Evolutionary conservation across 2,113 vertebrate species (phyloP), one percentile per base, ranked within the genome.

Genomic region (Capricornis sumatraensis): DNA sequence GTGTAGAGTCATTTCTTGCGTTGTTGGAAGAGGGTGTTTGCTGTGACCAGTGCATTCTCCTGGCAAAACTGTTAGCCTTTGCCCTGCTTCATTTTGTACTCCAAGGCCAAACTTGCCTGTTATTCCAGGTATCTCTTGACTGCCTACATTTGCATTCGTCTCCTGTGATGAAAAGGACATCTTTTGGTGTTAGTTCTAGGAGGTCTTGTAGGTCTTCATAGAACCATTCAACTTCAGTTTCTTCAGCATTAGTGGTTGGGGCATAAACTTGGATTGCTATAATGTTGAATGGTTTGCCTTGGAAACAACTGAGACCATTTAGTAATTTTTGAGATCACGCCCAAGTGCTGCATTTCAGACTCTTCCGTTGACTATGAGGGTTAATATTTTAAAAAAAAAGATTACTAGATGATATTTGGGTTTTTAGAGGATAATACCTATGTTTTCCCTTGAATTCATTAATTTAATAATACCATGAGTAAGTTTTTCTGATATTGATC

Each of bases 401-500:
- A 79, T 92, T 58, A 36, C 7, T 78, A 76, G 43, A 33, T 90
- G 27, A 64, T 87, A 88, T 55, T 95, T 96, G 67, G 45, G 81
- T 43, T 87, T 97, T 96, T 67, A 60, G 15, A 16, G 27, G 43
- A 53, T 57, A 85, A 58, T 67, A 71, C 52, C 25, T 88, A n/a
- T 52, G 43, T 89, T 85, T 82, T 55, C 52, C 57, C 43, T 79
- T 71, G 13, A 87, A 27, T 94, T 10, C 4, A 87, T 3, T 95
- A 85, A 86, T 81, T 93, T 95, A 58, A 86, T 15, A 78, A 11
- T 60, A 86, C 79, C 15, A 43, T 88, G 23, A 92, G 12, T 62
- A 85, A 87, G 28, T 14, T 93, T 94, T 92, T 96, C 33, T 96
- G 21, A 91, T 76, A 76, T 33, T 87, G 85, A 79, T n/a, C 10